phyloP scores from a whole-genome alignment of 2,888 invertebrate species.

The Tuta absoluta region DNA sequence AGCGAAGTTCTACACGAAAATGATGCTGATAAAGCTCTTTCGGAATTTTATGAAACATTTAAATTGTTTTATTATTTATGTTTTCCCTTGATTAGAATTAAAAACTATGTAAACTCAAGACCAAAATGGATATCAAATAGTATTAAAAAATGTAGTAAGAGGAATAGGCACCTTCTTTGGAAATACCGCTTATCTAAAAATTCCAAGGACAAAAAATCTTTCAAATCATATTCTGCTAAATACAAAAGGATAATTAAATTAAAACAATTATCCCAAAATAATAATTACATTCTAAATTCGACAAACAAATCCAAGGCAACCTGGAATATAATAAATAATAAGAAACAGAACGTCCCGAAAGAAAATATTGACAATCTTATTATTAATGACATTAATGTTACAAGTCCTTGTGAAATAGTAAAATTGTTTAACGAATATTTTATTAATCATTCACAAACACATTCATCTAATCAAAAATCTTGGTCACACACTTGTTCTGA shows the following conservation, averaged over 20 bases:
- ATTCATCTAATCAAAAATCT: too few relatives aligned
- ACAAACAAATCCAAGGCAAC: background rate
- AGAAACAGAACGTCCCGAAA: background rate
- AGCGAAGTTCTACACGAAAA: too few relatives aligned
- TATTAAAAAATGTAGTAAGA: slow-evolving; percentile 1
- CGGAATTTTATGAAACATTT: background rate
- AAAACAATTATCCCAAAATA: too few relatives aligned
- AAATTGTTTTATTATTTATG: background rate
- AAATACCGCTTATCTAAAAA: background rate
- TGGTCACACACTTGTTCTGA: too few relatives aligned
- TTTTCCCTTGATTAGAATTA: background rate
- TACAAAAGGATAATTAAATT: too few relatives aligned
- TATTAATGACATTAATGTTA: background rate
- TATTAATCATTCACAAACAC: background rate
- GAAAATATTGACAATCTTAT: background rate
- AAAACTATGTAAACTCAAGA: background rate
- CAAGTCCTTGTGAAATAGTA: background rate
- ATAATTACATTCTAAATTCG: too few relatives aligned
- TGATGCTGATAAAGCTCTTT: background rate
- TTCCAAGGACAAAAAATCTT: background rate
- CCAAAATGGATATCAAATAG: slow-evolving; percentile 1
- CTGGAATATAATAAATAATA: slow-evolving; percentile 1
- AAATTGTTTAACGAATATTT: background rate
- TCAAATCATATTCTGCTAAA: background rate
- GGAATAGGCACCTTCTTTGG: background rate